phyloP scores from a whole-genome alignment of 1,140 invertebrate species.

The Cotesia vestalis region DNA sequence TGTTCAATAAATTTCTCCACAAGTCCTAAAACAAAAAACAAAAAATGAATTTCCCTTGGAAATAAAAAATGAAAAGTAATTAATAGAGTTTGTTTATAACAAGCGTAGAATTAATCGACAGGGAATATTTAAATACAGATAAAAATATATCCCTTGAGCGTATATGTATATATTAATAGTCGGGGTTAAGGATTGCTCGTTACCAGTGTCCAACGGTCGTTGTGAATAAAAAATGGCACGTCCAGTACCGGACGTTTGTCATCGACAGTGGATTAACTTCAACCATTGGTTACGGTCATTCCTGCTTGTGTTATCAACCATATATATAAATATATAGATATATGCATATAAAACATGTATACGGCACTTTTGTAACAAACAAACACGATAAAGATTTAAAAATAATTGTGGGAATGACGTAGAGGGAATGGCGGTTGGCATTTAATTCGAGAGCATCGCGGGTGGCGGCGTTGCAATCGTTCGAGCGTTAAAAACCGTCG shows the following conservation, averaged over 20 bases:
- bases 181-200: conserved; percentile 20
- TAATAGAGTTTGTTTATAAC: conserved; percentile 3
- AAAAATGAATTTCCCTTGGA: too few species aligned
- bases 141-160: conserved; percentile 3
- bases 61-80: background rate
- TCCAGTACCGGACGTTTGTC: conserved; percentile 44
- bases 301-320: conserved; percentile 1
- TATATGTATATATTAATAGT: conserved; percentile 1
- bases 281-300: conserved; percentile 18
- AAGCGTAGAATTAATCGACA: conserved; percentile 7
- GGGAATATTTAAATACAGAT: conserved; percentile 14
- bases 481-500: conserved; percentile 50
- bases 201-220: conserved; percentile 14
- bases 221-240: conserved; percentile 30
- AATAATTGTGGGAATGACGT: conserved; percentile 13
- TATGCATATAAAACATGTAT: background rate
- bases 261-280: conserved; percentile 40
- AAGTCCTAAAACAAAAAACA: too few species aligned
- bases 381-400: conserved; percentile 16
- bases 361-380: conserved; percentile 5
- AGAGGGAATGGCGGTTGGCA: conserved; percentile 11
- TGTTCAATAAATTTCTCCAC: too few species aligned
- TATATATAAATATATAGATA: background rate
- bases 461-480: conserved; percentile 43
- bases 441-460: conserved; percentile 13